phyloP scores from a whole-genome alignment of 2,113 vertebrate species.

The Hepsetus odoe region DNA sequence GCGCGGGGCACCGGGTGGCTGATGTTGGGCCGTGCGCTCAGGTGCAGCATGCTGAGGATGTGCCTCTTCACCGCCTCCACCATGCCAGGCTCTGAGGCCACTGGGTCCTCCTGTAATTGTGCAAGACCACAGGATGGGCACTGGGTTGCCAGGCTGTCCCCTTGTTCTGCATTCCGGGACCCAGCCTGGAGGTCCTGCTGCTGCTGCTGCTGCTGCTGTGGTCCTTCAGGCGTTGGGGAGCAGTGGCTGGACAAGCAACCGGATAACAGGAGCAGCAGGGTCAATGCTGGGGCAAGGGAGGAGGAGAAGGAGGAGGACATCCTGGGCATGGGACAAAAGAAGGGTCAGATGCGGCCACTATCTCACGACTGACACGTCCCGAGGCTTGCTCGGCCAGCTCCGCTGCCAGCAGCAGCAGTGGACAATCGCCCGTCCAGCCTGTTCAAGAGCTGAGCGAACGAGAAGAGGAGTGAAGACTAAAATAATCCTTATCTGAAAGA shows the following conservation, averaged over 20 bases:
- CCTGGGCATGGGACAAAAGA: constrained; percentile 31
- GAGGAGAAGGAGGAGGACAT: constrained; percentile 64
- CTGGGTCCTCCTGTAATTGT: constrained; percentile 81
- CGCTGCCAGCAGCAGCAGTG: constrained; percentile 12
- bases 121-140: constrained; percentile 88
- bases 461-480: constrained; percentile 23
- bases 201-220: constrained; percentile 3
- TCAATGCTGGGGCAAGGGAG: constrained; percentile 73
- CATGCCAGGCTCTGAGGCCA: constrained; percentile 82
- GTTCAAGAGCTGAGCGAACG: constrained; percentile 9
- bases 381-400: not conserved
- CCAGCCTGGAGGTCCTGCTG: not conserved
- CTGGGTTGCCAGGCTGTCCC: constrained; percentile 66
- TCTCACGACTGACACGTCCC: constrained; percentile 17
- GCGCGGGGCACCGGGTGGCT: constrained; percentile 91
- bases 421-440: constrained; percentile 7
- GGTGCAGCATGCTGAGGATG: constrained; percentile 95
- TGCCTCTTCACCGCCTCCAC: constrained; percentile 97
- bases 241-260: constrained; percentile 79
- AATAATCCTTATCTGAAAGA: constrained; percentile 56
- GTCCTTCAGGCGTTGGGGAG: constrained; percentile 66
- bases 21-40: constrained; percentile 91
- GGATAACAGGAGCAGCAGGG: constrained; percentile 79
- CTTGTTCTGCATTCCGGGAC: not conserved
- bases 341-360: not conserved